Evolutionary conservation across 2,888 invertebrate genomes (phyloP).

Genomic region (Pharmacophagus antenor): DNA sequence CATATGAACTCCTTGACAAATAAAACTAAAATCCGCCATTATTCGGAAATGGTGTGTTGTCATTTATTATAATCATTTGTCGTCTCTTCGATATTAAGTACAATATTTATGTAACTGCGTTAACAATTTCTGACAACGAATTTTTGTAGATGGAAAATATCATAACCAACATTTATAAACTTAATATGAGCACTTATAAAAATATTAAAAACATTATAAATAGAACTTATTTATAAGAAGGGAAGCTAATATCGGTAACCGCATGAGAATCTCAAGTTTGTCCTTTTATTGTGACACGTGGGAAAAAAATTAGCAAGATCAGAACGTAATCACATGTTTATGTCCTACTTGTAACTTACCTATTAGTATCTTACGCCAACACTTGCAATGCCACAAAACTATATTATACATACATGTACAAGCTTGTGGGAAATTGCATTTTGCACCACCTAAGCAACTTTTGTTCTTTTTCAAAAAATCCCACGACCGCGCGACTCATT

Average conservation of each 20-base stretch:
- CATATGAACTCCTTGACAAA: slow-evolving; percentile 7
- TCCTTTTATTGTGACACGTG: slow-evolving; percentile 38
- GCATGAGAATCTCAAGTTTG: slow-evolving; percentile 50
- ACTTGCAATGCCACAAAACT: slow-evolving; percentile 66
- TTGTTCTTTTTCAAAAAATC: slow-evolving; percentile 55
- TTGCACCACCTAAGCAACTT: slow-evolving; percentile 49
- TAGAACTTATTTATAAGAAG: background rate
- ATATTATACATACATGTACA: slow-evolving; percentile 53
- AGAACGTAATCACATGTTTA: slow-evolving; percentile 56
- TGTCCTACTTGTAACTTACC: slow-evolving; percentile 67
- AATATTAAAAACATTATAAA: slow-evolving; percentile 1
- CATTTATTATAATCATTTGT: slow-evolving; percentile 30
- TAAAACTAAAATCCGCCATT: slow-evolving; percentile 13
- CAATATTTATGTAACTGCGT: slow-evolving; percentile 27
- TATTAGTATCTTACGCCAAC: slow-evolving; percentile 64
- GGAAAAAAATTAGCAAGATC: slow-evolving; percentile 57
- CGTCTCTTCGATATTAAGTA: slow-evolving; percentile 25
- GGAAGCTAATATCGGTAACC: background rate
- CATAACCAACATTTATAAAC: slow-evolving; percentile 1
- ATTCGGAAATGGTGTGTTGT: slow-evolving; percentile 15
- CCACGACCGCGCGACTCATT: slow-evolving; percentile 57
- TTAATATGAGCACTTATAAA: slow-evolving; percentile 6
- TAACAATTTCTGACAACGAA: slow-evolving; percentile 22
- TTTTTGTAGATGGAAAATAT: slow-evolving; percentile 18
- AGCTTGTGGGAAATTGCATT: slow-evolving; percentile 65